phyloP scores from a whole-genome alignment of 2,888 invertebrate genomes.

The Drosophila dives region DNA sequence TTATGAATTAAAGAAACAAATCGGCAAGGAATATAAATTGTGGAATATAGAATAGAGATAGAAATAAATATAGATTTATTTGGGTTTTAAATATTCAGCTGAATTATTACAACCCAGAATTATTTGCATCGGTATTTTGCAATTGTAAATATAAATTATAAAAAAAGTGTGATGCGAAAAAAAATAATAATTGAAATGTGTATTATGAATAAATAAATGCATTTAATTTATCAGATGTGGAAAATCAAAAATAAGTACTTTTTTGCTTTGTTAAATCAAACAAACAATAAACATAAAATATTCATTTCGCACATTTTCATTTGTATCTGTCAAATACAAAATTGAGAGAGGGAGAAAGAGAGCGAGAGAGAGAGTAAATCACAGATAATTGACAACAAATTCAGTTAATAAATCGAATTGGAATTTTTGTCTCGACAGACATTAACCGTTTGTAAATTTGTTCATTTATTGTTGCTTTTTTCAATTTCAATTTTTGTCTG shows the following conservation, averaged over 20 bases:
- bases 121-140: not conserved
- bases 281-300: not conserved
- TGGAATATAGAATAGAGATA: not conserved
- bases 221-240: not conserved
- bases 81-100: not conserved
- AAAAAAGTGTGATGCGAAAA: not conserved
- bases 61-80: not conserved
- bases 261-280: not conserved
- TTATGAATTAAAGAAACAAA: not conserved
- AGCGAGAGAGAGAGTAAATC: not conserved
- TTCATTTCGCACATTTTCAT: not conserved
- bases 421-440: slow-evolving; percentile 3
- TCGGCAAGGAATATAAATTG: not conserved
- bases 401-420: slow-evolving; percentile 25
- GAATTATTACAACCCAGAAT: not conserved
- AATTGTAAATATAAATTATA: not conserved
- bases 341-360: not conserved
- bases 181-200: not conserved
- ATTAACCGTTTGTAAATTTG: slow-evolving; percentile 1
- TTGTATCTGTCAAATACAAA: slow-evolving; percentile 10
- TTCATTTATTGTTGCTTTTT: not conserved
- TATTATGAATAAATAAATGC: not conserved
- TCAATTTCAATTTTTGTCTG: slow-evolving; percentile 10
- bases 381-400: slow-evolving; percentile 6
- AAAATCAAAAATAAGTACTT: not conserved